These are phyloP conservation scores for Urocyon cinereoargenteus DNA, from an alignment of 2,797 vertebrate genomes.

Conservation along the genomic window DNA sequence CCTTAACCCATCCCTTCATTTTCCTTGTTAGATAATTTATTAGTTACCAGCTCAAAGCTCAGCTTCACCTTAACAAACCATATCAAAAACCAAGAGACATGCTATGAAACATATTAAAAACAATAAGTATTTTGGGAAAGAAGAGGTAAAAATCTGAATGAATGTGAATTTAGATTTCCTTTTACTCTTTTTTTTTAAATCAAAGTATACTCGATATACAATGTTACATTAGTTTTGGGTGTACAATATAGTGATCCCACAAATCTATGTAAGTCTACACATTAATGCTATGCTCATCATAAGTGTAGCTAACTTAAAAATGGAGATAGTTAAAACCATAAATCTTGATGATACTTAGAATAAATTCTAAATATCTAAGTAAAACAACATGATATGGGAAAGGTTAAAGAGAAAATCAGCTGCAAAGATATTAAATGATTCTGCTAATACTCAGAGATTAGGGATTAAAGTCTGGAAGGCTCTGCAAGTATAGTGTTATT, in stretches of 20 bases:
- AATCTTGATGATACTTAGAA: neutral
- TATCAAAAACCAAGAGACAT: neutral
- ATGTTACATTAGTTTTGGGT: neutral
- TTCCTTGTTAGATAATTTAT: neutral
- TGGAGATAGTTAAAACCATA: neutral
- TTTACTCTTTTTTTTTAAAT: neutral
- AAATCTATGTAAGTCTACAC: neutral
- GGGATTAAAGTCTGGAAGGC: neutral
- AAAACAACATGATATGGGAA: neutral
- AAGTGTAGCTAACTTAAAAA: neutral
- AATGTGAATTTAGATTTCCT: neutral
- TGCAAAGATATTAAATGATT: neutral
- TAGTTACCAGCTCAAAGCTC: neutral
- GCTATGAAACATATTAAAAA: neutral
- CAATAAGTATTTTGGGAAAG: neutral
- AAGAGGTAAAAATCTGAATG: neutral
- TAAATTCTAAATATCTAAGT: neutral
- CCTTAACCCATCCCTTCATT: neutral
- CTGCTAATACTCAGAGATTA: neutral
- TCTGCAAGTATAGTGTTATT: neutral
- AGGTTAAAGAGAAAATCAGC: constrained; percentile 3
- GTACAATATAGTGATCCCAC: neutral
- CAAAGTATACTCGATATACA: neutral
- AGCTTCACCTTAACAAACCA: neutral
- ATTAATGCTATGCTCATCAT: neutral